Evolutionary conservation across 2,113 vertebrate genomes (phyloP), one percentile per base, ranked within the genome.

Genomic region (Dicerorhinus sumatrensis): DNA sequence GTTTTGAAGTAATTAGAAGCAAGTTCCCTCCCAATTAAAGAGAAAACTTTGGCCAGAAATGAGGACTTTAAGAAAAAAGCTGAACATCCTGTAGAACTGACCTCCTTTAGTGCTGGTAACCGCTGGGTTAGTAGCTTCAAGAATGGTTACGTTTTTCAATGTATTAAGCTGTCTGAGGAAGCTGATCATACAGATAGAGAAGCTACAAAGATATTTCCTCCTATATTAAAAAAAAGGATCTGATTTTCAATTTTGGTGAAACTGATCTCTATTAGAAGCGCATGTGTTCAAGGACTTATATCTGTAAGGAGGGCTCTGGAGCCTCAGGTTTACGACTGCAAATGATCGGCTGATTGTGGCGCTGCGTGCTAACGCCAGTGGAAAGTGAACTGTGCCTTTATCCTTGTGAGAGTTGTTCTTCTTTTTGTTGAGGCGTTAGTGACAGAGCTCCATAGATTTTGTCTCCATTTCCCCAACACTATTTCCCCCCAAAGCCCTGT

Each of bases 1-100:
- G n/a, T 90, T 83, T 86, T 91, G 17, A 77, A 91, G n/a, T 79
- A 83, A 76, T 56, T 91, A 91, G 46, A 85, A 96, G 31, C 39
- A 94, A 79, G 10, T 33, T 93, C 46, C 23, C 60, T 72, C 21
- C n/a, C 29, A 84, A 14, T 85, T 80, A 81, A 62, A 67, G 33
- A 76, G 58, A 70, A 91, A 67, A 10, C 29, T 70, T 65, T 85
- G 67, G 20, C 42, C 25, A 33, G 51, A 80, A 60, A 94, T 46
- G n/a, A 95, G 82, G 7, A 73, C 23, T 67, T 83, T 18, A 70
- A 92, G 29, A 89, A 27, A 62, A 88, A 89, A 27, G 11, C 72
- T 48, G 54, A 48, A 88, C 77, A 60, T 65, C 5, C n/a, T 14
- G 0, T 76, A 65, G 65, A 31, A 54, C 21, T 69, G 51, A 31